A percentile compares a stretch with the other conserved stretches of the same genome.
Evolutionary conservation across 1,140 invertebrate species (phyloP).

Genomic region (Penaeus chinensis): DNA sequence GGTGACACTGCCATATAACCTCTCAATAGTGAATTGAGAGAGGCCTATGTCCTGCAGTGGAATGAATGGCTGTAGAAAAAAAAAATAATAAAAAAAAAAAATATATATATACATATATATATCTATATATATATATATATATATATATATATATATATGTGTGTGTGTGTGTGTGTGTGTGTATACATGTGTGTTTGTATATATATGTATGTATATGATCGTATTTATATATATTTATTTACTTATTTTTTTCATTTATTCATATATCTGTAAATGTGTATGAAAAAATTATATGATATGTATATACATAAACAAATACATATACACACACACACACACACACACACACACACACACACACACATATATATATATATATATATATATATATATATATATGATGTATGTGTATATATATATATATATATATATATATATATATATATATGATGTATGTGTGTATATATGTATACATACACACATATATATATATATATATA

Average conservation of each 20-base stretch:
- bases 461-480: not conserved
- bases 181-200: slow-evolving; percentile 25
- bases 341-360: no score
- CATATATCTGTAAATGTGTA: no score
- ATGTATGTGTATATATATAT: not conserved
- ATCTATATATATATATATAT: not conserved
- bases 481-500: slow-evolving; percentile 23
- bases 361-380: no score
- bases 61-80: no score
- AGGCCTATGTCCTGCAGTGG: no score
- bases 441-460: not conserved
- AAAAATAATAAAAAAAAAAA: no score
- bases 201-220: slow-evolving; percentile 11
- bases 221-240: slow-evolving; percentile 5
- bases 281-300: no score
- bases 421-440: not conserved
- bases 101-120: not conserved
- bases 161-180: slow-evolving; percentile 10
- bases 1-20: no score
- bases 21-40: no score
- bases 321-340: no score
- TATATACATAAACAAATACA: no score
- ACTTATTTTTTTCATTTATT: not conserved
- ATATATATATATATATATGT: slow-evolving; percentile 13
- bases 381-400: not conserved